Conservation (phyloP, 2,113 vertebrate genomes). For the Centropus bengalensis region DNA sequence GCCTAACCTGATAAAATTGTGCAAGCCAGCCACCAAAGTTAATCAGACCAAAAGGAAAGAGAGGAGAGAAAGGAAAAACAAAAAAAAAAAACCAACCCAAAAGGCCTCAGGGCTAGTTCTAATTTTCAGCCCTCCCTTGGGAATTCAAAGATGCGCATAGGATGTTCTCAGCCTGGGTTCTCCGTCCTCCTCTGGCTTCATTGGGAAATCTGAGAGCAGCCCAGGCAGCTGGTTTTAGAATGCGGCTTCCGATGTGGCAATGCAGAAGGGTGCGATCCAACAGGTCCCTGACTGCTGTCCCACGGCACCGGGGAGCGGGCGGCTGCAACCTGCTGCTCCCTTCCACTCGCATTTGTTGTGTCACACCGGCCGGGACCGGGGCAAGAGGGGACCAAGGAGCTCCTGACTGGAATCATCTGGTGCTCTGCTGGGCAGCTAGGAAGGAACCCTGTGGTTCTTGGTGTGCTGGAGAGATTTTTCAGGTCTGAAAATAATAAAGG, state of each 20-base stretch:
- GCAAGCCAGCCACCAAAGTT: conserved; percentile 33
- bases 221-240: neutral
- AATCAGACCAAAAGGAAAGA: conserved; percentile 29
- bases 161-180: neutral
- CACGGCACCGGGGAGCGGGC: neutral
- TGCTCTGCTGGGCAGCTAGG: conserved; percentile 37
- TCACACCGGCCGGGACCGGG: neutral
- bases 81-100: conserved; percentile 16
- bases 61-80: conserved; percentile 5
- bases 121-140: neutral
- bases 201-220: neutral
- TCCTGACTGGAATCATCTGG: neutral
- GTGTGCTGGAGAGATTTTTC: conserved; percentile 12
- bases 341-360: conserved; percentile 40
- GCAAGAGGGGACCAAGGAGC: conserved; percentile 8
- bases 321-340: conserved; percentile 48
- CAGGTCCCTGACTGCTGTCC: neutral
- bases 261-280: conserved; percentile 4
- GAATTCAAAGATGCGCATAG: neutral
- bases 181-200: neutral
- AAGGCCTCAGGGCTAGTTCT: neutral
- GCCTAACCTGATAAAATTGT: conserved; percentile 50
- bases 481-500: neutral
- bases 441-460: neutral
- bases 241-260: conserved; percentile 58